Percentiles rank a stretch among this genome's conserved stretches.
These are phyloP conservation scores for Chelidonichthys spinosus DNA, from an alignment of 2,797 vertebrate species.

Conservation along the genomic window DNA sequence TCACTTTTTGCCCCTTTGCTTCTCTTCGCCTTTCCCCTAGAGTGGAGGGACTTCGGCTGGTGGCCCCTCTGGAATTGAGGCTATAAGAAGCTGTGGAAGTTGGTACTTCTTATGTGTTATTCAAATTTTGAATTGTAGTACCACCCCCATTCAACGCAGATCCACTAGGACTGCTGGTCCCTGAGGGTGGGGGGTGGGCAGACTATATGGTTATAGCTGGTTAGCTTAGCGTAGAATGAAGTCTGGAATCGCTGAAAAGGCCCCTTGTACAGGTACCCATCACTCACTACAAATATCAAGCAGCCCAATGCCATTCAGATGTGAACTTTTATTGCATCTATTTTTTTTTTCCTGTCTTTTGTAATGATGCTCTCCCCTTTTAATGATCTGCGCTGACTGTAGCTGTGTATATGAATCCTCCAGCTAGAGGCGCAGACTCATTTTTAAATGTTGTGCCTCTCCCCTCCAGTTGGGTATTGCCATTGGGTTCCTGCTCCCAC, in stretches of 20 bases:
- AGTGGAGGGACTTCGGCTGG: conserved; percentile 12
- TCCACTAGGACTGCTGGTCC: conserved; percentile 10
- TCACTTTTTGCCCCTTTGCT: conserved; percentile 21
- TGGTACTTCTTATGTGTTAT: conserved; percentile 35
- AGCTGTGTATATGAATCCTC: neutral
- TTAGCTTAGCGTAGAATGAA: conserved; percentile 10
- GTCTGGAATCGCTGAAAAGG: neutral
- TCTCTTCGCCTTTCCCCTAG: conserved; percentile 26
- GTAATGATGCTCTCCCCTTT: neutral
- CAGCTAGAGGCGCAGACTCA: neutral
- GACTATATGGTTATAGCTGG: neutral
- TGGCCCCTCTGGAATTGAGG: conserved; percentile 31
- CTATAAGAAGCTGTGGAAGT: neutral
- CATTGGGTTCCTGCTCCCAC: conserved; percentile 93
- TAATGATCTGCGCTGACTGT: neutral
- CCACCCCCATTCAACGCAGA: neutral
- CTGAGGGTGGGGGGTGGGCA: neutral
- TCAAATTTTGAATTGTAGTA: conserved; percentile 37
- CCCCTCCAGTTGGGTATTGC: conserved; percentile 91
- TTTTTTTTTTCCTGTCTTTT: conserved; percentile 4
- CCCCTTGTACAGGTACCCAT: conserved; percentile 4
- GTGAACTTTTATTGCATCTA: neutral
- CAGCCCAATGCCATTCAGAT: neutral
- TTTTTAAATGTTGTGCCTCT: conserved; percentile 21
- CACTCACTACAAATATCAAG: conserved; percentile 11